Conservation (phyloP, 2,113 vertebrate species). For the Monopterus albus region DNA sequence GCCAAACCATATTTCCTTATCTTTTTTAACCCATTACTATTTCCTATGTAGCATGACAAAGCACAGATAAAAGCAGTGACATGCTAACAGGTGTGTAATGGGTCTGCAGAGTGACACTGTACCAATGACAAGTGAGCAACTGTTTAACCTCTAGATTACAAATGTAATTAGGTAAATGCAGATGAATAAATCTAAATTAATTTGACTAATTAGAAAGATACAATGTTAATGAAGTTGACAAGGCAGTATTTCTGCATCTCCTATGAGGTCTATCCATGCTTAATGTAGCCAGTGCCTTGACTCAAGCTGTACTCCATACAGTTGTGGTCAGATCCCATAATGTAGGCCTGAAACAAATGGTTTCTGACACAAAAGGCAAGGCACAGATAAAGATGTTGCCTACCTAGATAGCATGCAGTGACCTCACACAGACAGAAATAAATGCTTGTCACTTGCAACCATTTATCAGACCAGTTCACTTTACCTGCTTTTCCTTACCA, state of each 20-base stretch:
- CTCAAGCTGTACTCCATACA: neutral
- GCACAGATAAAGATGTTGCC: neutral
- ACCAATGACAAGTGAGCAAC: no score
- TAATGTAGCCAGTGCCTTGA: neutral
- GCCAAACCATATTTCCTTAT: neutral
- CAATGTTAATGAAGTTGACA: neutral
- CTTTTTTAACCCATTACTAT: neutral
- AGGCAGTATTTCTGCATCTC: neutral
- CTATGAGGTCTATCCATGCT: neutral
- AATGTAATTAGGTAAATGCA: no score
- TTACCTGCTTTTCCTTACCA: no score
- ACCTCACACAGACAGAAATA: neutral
- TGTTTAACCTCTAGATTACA: no score
- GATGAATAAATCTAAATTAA: no score
- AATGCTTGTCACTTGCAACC: neutral
- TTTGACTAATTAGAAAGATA: neutral
- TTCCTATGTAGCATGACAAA: neutral
- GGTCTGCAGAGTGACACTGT: no score
- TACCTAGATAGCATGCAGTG: neutral
- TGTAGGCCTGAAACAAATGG: neutral
- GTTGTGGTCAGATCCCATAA: neutral
- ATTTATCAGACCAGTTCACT: neutral
- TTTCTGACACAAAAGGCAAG: conserved; percentile 6
- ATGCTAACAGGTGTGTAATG: neutral
- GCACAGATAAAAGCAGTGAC: neutral